Conservation (phyloP, 2,113 vertebrate species). For the Plestiodon gilberti region DNA sequence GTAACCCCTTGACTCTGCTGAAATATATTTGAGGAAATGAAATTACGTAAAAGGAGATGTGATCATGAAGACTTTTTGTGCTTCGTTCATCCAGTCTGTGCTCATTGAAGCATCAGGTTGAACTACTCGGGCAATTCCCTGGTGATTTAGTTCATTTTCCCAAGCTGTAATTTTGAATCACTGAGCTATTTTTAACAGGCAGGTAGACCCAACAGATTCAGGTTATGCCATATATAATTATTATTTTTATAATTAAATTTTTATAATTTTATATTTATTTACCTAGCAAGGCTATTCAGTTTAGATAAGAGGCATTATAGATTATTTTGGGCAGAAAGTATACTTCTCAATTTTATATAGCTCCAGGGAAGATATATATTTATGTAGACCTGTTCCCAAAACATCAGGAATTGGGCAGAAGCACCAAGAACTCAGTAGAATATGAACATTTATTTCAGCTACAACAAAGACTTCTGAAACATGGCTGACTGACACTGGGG, state of each 20-base stretch:
- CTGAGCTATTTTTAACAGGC: neutral
- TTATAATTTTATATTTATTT: no score
- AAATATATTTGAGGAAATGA: conserved; percentile 3
- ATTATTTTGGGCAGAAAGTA: neutral
- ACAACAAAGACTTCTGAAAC: no score
- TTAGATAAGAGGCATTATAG: neutral
- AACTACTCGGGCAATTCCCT: no score
- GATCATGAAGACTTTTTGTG: rapidly evolving
- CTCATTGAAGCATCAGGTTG: neutral
- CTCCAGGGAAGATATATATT: no score
- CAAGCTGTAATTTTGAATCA: neutral
- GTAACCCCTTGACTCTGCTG: neutral
- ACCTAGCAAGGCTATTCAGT: no score
- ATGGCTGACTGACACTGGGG: no score
- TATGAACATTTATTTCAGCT: no score
- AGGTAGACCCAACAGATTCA: neutral
- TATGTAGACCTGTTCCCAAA: no score
- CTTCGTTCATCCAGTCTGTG: neutral
- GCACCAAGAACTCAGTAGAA: no score
- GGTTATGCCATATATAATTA: no score
- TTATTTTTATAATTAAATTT: no score
- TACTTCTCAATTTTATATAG: neutral
- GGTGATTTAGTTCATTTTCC: neutral
- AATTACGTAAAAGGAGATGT: neutral
- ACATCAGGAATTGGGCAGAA: no score